Evolutionary conservation across 2,888 invertebrate genomes (phyloP).

Genomic region (Phragmatobia fuliginosa): DNA sequence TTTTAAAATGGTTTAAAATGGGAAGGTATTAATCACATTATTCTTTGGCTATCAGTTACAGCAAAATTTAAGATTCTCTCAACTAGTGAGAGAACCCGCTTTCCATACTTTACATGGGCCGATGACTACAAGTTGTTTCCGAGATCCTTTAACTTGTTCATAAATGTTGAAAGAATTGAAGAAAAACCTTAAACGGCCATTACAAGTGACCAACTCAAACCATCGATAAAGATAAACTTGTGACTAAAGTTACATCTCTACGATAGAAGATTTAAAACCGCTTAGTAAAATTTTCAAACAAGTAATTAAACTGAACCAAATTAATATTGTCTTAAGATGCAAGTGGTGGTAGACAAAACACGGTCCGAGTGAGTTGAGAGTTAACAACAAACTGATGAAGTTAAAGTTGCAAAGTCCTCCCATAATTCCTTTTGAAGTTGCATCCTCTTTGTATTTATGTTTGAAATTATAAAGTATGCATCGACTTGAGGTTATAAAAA

Average conservation of each 20-base stretch:
- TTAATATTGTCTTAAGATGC: constrained; percentile 66
- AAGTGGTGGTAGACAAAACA: constrained; percentile 53
- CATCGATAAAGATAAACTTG: neutral
- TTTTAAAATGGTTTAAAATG: neutral
- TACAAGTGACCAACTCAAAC: neutral
- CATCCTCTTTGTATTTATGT: constrained; percentile 53
- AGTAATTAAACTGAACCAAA: constrained; percentile 72
- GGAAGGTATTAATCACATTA: neutral
- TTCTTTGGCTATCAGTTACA: neutral
- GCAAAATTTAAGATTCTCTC: neutral
- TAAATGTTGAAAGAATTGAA: neutral
- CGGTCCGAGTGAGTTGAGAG: constrained; percentile 57
- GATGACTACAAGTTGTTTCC: neutral
- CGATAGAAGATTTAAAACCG: neutral
- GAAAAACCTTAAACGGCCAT: neutral
- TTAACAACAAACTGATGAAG: constrained; percentile 72
- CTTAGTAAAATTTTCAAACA: constrained; percentile 34
- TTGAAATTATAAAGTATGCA: constrained; percentile 37
- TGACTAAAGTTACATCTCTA: neutral
- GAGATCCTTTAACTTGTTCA: neutral
- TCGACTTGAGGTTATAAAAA: constrained; percentile 15
- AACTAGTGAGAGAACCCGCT: neutral
- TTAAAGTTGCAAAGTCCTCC: constrained; percentile 73
- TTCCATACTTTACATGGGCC: neutral
- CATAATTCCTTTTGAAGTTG: constrained; percentile 75